phyloP scores from a whole-genome alignment of 2,113 vertebrate species.

The Eira barbara region DNA sequence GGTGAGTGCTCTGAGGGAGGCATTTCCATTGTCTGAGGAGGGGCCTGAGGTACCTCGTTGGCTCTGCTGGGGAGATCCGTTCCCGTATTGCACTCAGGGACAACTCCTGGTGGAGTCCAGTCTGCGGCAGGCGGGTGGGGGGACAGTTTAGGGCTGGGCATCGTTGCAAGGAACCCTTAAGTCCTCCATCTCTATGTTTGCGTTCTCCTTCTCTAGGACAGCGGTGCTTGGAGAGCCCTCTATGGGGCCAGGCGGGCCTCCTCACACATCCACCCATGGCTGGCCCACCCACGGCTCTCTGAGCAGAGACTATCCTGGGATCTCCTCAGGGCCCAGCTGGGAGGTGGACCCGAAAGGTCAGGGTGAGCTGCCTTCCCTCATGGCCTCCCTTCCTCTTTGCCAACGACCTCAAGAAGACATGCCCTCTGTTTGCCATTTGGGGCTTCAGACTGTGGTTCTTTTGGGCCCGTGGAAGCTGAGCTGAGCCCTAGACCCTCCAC shows the following conservation, averaged over 20 bases:
- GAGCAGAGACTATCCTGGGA: background rate
- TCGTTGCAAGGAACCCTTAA: no score
- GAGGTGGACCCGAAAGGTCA: background rate
- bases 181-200: background rate
- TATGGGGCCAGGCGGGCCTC: background rate
- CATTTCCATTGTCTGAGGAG: background rate
- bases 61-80: no score
- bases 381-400: no score
- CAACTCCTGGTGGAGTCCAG: background rate
- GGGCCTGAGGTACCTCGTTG: background rate
- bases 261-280: no score
- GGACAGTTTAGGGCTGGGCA: background rate
- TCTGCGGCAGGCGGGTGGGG: background rate
- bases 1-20: background rate
- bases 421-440: background rate
- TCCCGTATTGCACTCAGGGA: background rate
- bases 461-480: background rate
- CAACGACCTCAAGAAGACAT: background rate
- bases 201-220: background rate
- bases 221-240: background rate
- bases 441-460: background rate
- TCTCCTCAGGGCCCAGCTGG: background rate
- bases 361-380: background rate
- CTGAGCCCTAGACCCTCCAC: background rate
- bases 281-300: background rate